phyloP scores from a whole-genome alignment of 2,888 invertebrate species.

The Lepidonotus clava region DNA sequence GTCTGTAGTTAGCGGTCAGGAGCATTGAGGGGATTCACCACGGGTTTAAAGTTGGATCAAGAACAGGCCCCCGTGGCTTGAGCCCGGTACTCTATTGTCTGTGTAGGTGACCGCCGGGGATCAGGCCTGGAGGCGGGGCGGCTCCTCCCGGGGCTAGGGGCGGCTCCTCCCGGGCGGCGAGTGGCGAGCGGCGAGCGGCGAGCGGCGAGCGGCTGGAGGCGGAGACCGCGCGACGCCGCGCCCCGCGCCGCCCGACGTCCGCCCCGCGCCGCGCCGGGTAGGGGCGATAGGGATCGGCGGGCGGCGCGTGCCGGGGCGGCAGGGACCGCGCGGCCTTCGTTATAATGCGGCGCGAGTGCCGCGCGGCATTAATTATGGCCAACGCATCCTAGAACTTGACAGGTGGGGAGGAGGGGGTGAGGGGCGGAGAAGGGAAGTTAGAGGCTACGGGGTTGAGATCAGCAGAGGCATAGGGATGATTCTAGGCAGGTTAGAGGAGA shows the following conservation, averaged over 20 bases:
- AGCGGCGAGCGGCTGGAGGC: not conserved
- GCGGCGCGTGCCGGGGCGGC: not conserved
- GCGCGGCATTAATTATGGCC: slow-evolving; percentile 29
- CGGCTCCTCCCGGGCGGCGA: not conserved
- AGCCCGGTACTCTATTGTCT: not conserved
- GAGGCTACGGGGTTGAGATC: no score
- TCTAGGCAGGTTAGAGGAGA: no score
- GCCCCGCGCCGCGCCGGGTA: no score
- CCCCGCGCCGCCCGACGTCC: not conserved
- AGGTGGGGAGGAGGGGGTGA: no score
- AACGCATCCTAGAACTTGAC: not conserved
- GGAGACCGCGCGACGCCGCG: not conserved
- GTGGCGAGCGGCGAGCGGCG: not conserved
- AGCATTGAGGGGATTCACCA: not conserved
- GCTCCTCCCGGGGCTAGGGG: not conserved
- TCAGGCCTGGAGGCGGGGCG: not conserved
- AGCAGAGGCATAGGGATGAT: no score
- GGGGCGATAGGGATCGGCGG: not conserved
- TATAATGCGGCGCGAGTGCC: not conserved
- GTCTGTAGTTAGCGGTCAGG: not conserved
- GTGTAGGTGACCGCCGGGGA: not conserved
- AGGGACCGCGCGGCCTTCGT: not conserved
- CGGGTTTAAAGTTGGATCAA: not conserved
- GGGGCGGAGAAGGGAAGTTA: no score
- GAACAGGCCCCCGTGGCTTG: not conserved